Base-by-base conservation (phyloP, 2,888 invertebrate genomes). In the Abrostola triplasia region DNA sequence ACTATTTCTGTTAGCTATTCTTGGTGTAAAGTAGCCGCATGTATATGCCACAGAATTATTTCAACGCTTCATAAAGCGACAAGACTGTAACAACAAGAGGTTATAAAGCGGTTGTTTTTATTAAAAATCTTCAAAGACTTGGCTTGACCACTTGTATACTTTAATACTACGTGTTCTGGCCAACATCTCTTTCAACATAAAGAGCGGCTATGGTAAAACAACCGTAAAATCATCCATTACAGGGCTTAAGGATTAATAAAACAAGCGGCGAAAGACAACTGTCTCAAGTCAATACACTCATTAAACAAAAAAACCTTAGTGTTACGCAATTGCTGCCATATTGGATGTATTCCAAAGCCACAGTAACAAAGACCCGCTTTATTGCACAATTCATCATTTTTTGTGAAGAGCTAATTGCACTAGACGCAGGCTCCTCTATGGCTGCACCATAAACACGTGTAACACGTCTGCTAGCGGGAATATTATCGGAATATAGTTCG, bases 331-430 rank as follows among this genome's bases (percentile, higher is more conserved):
- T 60, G 58, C 47, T 52, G 49, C 65, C 69, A 70, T 75, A 81
- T 84, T 88, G 87, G 87, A 85, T 52, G 69, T 70, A 71, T 59
- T 84, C 87, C 87, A 88, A 84, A 67, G 64, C 40, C 65, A 48
- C 59, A 47, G 60, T 72, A 80, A 87, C 85, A 87, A 85, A 85
- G 80, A 77, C 63, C 56, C 53, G 64, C 59, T 84, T 86, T 80
- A 84, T 77, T 79, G 74, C 70, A 53, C 64, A 64, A 79, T 86
- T 79, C 82, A 85, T 85, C 83, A 84, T 82, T 72, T 62, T 83
- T 79, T 79, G 80, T 79, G 76, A 81, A 53, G 80, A 73, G 64
- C 67, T 85, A 82, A 84, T 84, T 81, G 77, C 74, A 8, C 37
- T 51, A 35, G 52, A 64, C 51, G 57, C 57, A 67, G 9, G 44